These are phyloP conservation scores for Anabas testudineus DNA, from an alignment of 2,797 vertebrate species.

Conservation along the genomic window DNA sequence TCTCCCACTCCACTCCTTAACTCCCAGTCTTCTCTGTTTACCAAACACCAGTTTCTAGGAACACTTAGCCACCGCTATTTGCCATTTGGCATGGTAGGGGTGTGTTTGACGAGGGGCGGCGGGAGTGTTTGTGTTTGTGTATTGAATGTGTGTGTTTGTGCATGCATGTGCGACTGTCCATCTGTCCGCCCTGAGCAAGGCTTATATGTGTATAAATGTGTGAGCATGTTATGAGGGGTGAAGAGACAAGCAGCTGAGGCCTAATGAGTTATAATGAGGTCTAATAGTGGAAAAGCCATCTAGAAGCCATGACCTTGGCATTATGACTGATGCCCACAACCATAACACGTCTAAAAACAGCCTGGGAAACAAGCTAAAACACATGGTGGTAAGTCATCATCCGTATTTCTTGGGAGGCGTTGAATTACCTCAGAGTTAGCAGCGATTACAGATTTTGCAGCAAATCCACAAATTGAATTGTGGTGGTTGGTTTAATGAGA, in stretches of 20 bases:
- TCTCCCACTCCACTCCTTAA: conserved; percentile 63
- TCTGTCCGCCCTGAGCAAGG: conserved; percentile 62
- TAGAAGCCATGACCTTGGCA: conserved; percentile 83
- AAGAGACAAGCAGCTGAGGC: conserved; percentile 84
- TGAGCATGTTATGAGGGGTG: conserved; percentile 68
- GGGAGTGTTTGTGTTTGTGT: conserved; percentile 63
- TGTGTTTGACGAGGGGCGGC: conserved; percentile 29
- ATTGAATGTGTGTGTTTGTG: conserved; percentile 47
- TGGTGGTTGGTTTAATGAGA: conserved; percentile 49
- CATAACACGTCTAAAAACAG: conserved; percentile 83
- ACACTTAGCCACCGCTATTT: conserved; percentile 76
- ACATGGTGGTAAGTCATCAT: conserved; percentile 63
- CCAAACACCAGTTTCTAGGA: conserved; percentile 83
- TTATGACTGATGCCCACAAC: conserved; percentile 79
- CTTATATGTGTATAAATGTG: conserved; percentile 57
- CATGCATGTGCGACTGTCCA: conserved; percentile 57
- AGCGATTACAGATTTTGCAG: conserved; percentile 66
- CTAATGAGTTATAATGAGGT: conserved; percentile 87
- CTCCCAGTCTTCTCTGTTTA: conserved; percentile 85
- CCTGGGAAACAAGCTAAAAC: conserved; percentile 79
- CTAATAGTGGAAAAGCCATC: conserved; percentile 87
- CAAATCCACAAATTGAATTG: conserved; percentile 52
- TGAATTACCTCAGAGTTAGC: conserved; percentile 67
- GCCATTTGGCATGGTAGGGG: conserved; percentile 73
- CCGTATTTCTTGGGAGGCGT: conserved; percentile 64